These are phyloP conservation scores for Hormaphis cornu DNA, from an alignment of 1,140 invertebrate genomes.

Conservation along the genomic window DNA sequence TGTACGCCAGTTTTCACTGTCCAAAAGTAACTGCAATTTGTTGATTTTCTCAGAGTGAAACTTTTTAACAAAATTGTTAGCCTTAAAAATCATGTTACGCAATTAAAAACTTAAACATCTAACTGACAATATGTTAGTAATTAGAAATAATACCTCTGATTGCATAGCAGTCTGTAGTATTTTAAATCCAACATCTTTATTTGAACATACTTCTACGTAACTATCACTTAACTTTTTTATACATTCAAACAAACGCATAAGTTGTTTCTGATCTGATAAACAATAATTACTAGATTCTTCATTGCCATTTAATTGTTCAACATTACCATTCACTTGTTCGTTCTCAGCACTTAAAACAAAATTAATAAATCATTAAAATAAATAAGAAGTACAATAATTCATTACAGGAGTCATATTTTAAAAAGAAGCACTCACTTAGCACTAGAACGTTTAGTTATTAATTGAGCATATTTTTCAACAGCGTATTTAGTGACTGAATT, in stretches of 20 bases:
- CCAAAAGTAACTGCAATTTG: constrained; percentile 73
- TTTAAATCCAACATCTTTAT: constrained; percentile 22
- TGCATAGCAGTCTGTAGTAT: constrained; percentile 22
- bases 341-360: neutral
- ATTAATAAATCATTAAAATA: neutral
- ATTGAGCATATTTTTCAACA: constrained; percentile 77
- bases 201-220: constrained; percentile 19
- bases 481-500: constrained; percentile 78
- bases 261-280: constrained; percentile 21
- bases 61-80: constrained; percentile 78
- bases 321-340: constrained; percentile 4
- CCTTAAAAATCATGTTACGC: constrained; percentile 49
- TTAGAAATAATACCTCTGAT: constrained; percentile 12
- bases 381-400: neutral
- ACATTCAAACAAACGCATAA: constrained; percentile 8
- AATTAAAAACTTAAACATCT: neutral
- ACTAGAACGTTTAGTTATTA: constrained; percentile 37
- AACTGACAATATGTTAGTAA: neutral
- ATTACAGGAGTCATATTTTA: neutral
- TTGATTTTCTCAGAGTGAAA: constrained; percentile 83
- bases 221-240: constrained; percentile 13
- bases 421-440: neutral
- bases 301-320: neutral
- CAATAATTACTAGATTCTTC: constrained; percentile 7
- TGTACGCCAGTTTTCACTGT: constrained; percentile 86